Evolutionary conservation across 2,797 vertebrate genomes (phyloP).

Genomic region (Cyprinella venusta): DNA sequence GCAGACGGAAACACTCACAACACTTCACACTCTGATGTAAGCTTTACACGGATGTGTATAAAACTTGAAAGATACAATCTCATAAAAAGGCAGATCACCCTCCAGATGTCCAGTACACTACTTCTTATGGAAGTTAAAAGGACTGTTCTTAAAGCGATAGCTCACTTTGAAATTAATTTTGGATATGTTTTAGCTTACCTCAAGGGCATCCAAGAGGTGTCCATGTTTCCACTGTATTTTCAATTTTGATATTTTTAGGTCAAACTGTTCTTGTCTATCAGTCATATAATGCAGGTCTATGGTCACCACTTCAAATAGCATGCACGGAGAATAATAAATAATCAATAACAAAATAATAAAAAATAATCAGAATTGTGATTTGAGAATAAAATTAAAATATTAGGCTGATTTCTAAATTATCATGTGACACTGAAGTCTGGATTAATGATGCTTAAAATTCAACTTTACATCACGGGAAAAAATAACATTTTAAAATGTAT

Average conservation of each 20-base stretch:
- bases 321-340: background rate
- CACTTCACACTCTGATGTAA: constrained; percentile 28
- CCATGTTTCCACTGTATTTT: too few relatives aligned
- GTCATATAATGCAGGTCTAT: too few relatives aligned
- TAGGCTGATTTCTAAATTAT: background rate
- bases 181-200: too few relatives aligned
- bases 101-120: constrained; percentile 40
- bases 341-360: background rate
- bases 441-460: background rate
- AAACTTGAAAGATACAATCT: constrained; percentile 17
- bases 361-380: background rate
- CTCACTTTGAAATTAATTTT: too few relatives aligned
- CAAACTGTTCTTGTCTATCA: too few relatives aligned
- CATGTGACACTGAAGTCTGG: background rate
- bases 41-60: constrained; percentile 36
- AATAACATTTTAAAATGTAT: background rate
- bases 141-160: background rate
- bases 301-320: too few relatives aligned
- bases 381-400: background rate
- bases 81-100: background rate
- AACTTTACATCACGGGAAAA: background rate
- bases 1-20: constrained; percentile 21
- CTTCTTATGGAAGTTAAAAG: constrained; percentile 6
- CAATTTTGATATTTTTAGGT: too few relatives aligned
- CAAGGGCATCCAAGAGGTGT: too few relatives aligned